Evolutionary conservation across 1,140 invertebrate genomes (phyloP).

Genomic region (Manduca sexta): DNA sequence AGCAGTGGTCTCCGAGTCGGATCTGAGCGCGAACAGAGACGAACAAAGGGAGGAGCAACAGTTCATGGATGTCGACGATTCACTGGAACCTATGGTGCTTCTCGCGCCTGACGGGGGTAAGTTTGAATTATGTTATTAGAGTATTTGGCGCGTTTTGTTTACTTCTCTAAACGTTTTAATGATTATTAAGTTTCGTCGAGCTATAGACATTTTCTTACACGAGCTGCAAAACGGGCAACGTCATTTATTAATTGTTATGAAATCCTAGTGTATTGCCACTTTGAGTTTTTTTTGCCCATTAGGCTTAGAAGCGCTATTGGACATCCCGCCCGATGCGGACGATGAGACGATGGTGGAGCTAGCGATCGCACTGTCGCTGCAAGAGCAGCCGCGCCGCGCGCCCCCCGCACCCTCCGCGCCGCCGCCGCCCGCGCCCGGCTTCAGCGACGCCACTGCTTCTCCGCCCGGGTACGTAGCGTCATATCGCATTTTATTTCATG

Average conservation of each 20-base stretch:
- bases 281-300: background rate
- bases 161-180: too few species aligned
- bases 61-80: conserved; percentile 63
- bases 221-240: too few species aligned
- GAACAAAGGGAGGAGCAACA: conserved; percentile 58
- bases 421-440: conserved; percentile 45
- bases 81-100: conserved; percentile 59
- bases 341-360: conserved; percentile 97
- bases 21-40: conserved; percentile 41
- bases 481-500: background rate
- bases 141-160: too few species aligned
- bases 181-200: too few species aligned
- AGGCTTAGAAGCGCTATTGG: conserved; percentile 88
- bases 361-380: conserved; percentile 94
- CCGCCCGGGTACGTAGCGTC: conserved; percentile 48
- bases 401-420: conserved; percentile 48
- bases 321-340: conserved; percentile 92
- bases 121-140: too few species aligned
- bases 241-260: background rate
- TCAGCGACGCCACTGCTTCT: conserved; percentile 52
- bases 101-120: conserved; percentile 58
- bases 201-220: too few species aligned
- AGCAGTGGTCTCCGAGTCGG: conserved; percentile 43
- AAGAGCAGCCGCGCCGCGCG: conserved; percentile 74
- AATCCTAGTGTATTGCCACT: background rate